phyloP scores from a whole-genome alignment of 2,888 invertebrate genomes.

The Diarsia dahlii region DNA sequence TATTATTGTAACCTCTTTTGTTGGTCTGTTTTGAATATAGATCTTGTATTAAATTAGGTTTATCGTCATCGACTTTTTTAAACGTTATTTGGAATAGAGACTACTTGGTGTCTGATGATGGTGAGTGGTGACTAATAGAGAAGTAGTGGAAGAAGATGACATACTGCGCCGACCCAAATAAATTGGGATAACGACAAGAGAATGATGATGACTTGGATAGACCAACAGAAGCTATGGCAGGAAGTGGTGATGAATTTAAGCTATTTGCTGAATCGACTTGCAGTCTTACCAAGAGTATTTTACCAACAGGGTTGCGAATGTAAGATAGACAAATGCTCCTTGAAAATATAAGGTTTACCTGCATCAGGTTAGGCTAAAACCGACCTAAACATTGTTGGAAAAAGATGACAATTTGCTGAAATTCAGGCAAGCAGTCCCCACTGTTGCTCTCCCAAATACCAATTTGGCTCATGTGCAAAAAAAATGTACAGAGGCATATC shows the following conservation, averaged over 20 bases:
- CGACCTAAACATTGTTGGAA: not conserved
- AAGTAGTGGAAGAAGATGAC: no score
- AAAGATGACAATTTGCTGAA: not conserved
- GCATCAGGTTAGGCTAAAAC: not conserved
- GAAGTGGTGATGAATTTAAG: not conserved
- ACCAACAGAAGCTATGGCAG: no score
- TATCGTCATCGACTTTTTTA: not conserved
- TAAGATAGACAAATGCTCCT: not conserved
- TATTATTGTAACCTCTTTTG: slow-evolving; percentile 58
- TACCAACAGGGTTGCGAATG: not conserved
- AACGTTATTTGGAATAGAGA: not conserved
- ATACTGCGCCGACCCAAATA: no score
- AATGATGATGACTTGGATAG: no score
- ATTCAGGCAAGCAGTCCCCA: not conserved
- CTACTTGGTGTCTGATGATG: no score
- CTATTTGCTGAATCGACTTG: not conserved
- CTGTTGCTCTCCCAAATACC: not conserved
- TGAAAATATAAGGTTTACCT: not conserved
- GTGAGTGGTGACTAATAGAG: no score
- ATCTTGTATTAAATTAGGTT: not conserved
- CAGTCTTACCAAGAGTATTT: not conserved
- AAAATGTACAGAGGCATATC: not conserved
- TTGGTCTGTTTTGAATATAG: slow-evolving; percentile 43
- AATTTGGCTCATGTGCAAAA: not conserved
- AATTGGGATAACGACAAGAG: no score